These are phyloP conservation scores for Podilymbus podiceps DNA, from an alignment of 2,113 vertebrate genomes.

Conservation along the genomic window DNA sequence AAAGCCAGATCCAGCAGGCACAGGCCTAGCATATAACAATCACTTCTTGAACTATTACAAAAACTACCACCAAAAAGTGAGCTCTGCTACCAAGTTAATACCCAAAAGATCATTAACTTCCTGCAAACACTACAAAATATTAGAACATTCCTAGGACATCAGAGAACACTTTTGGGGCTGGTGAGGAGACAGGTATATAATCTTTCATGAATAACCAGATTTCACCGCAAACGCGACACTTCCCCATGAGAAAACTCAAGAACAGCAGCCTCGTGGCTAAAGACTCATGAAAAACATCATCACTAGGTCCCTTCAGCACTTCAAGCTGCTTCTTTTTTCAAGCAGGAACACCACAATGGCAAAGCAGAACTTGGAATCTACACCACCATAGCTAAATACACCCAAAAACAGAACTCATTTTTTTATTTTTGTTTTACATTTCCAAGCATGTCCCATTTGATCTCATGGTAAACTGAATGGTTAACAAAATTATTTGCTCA, in stretches of 20 bases:
- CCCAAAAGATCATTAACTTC: not conserved
- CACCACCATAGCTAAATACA: not conserved
- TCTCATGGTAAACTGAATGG: not conserved
- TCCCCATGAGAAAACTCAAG: not conserved
- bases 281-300: not conserved
- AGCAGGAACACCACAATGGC: not conserved
- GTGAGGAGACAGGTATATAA: not conserved
- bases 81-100: not conserved
- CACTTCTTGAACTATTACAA: not conserved
- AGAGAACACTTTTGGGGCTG: not conserved
- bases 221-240: not conserved
- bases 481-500: not conserved
- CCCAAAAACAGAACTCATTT: not conserved
- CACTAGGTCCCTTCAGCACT: not conserved
- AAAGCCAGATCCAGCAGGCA: not conserved
- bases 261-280: not conserved
- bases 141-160: not conserved
- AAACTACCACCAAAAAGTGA: not conserved
- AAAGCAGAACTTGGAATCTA: not conserved
- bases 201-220: not conserved
- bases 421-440: conserved; percentile 53
- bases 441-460: conserved; percentile 40
- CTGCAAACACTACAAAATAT: not conserved
- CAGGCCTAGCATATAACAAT: not conserved
- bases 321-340: not conserved